A percentile compares a stretch with the other conserved stretches of the same genome.
phyloP scores from a whole-genome alignment of 2,113 vertebrate genomes.

The Pseudolaguvia tuberculata region DNA sequence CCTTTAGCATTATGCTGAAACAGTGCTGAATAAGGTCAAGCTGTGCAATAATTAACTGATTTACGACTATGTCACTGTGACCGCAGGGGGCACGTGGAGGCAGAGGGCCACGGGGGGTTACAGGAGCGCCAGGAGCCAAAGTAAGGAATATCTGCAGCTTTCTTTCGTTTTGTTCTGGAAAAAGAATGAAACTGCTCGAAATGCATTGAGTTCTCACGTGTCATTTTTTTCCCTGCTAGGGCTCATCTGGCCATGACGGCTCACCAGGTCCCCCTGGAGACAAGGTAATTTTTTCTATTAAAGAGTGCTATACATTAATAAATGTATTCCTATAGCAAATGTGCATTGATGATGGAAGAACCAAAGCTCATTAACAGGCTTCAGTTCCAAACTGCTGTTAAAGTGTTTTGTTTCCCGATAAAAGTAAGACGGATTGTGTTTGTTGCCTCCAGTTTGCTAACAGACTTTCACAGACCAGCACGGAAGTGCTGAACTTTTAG shows the following conservation, averaged over 20 bases:
- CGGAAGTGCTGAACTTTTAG: background rate
- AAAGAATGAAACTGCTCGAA: constrained; percentile 5
- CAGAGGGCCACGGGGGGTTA: constrained; percentile 68
- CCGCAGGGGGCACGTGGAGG: constrained; percentile 69
- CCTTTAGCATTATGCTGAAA: background rate
- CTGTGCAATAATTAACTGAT: constrained; percentile 2
- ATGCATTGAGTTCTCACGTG: constrained; percentile 11
- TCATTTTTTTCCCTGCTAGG: constrained; percentile 61
- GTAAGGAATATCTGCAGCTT: constrained; percentile 50
- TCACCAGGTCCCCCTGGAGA: constrained; percentile 76
- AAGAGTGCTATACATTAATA: background rate
- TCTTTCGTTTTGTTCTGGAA: constrained; percentile 7
- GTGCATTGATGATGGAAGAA: background rate
- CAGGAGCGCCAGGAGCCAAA: constrained; percentile 71
- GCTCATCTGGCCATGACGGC: constrained; percentile 79
- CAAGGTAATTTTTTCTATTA: constrained; percentile 62
- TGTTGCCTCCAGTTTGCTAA: background rate
- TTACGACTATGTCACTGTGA: constrained; percentile 3
- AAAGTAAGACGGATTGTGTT: background rate
- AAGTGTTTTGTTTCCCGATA: background rate
- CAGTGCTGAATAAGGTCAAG: constrained; percentile 1
- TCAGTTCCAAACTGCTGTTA: background rate
- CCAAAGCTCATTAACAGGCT: background rate
- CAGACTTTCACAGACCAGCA: background rate
- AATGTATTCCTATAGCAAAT: background rate